Percentiles rank a stretch among this genome's conserved stretches.
Evolutionary conservation across 2,797 vertebrate species (phyloP).

Genomic region (Pangasius larnaudii): DNA sequence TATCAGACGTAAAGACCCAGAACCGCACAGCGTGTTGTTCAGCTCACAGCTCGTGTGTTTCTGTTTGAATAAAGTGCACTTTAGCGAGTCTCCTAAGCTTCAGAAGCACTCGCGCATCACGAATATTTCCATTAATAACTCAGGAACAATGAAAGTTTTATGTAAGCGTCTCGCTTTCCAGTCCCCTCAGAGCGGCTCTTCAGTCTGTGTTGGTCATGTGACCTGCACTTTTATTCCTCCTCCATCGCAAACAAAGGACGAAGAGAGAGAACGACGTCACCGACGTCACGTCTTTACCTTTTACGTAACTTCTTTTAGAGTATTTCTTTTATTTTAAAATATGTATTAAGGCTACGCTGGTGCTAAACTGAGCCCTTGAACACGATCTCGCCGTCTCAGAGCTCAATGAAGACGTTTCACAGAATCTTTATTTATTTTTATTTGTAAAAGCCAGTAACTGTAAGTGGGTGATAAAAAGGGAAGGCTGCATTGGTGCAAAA

Average conservation of each 20-base stretch:
- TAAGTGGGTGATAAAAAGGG: background rate
- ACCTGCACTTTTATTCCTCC: background rate
- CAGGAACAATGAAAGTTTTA: slow-evolving; percentile 7
- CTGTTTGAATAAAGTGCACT: background rate
- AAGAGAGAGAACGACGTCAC: background rate
- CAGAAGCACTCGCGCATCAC: background rate
- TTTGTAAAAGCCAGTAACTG: background rate
- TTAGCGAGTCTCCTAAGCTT: background rate
- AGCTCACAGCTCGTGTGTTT: background rate
- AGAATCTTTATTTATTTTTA: background rate
- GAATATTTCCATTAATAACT: background rate
- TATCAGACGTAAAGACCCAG: background rate
- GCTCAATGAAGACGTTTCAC: background rate
- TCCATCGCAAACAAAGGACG: background rate
- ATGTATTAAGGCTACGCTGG: rapidly evolving
- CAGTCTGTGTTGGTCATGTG: background rate
- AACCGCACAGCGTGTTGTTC: background rate
- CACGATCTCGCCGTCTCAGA: background rate
- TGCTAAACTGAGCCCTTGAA: background rate
- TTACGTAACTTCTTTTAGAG: background rate
- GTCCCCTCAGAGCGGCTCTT: background rate
- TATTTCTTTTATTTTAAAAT: background rate
- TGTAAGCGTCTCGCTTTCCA: background rate
- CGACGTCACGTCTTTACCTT: background rate
- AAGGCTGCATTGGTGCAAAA: no score